A percentile compares a stretch with the other conserved stretches of the same genome.
Conservation (phyloP, 53 echinoderm and acorn worm species). For the Patiria pectinifera region DNA sequence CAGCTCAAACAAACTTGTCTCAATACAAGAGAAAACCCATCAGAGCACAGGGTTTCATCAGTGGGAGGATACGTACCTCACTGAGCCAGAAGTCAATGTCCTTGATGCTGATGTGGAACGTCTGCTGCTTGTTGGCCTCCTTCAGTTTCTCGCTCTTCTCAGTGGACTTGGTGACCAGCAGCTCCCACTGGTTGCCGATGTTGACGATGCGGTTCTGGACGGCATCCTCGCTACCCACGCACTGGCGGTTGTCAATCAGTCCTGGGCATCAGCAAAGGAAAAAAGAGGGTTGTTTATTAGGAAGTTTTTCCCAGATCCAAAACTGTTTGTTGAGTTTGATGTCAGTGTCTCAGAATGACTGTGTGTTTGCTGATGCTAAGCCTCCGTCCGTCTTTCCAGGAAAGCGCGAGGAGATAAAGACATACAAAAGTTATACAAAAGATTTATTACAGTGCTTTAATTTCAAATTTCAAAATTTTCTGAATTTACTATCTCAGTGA, state of each 20-base stretch:
- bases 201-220: constrained; percentile 84
- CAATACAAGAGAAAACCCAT: too few species aligned
- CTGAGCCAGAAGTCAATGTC: constrained; percentile 99
- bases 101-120: constrained; percentile 98
- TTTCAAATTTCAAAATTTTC: too few species aligned
- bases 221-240: constrained; percentile 95
- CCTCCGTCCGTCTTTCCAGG: too few species aligned
- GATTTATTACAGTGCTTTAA: too few species aligned
- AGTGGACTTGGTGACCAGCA: constrained; percentile 84
- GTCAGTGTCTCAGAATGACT: too few species aligned
- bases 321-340: too few species aligned
- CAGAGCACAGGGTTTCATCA: too few species aligned
- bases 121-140: constrained; percentile 98
- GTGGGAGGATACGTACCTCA: constrained; percentile 58
- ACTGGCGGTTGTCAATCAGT: constrained; percentile 97
- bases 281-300: background rate
- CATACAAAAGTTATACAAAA: too few species aligned
- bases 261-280: constrained; percentile 48
- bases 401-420: too few species aligned
- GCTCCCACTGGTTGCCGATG: constrained; percentile 97
- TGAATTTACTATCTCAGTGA: too few species aligned
- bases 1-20: too few species aligned
- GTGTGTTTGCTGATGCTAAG: too few species aligned
- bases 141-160: constrained; percentile 90
- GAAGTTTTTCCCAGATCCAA: background rate